Conservation (phyloP, 1,140 invertebrate genomes). For the Aradophagus sp. region DNA sequence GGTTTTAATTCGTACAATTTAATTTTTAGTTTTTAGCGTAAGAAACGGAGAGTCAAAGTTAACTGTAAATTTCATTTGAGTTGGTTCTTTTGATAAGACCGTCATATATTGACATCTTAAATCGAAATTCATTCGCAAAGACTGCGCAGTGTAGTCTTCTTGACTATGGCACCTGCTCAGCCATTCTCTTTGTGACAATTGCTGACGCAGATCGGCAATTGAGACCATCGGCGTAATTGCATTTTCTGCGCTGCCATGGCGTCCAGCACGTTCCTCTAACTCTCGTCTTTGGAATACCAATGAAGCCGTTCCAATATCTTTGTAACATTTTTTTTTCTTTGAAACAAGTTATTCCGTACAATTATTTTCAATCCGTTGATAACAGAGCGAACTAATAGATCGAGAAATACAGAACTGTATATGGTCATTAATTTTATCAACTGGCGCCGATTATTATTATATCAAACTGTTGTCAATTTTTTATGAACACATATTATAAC, state of each 20-base stretch:
- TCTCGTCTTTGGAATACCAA: slow-evolving; percentile 62
- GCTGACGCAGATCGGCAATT: slow-evolving; percentile 66
- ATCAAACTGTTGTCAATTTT: too few species aligned
- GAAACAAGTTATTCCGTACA: slow-evolving; percentile 11
- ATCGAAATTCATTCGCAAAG: slow-evolving; percentile 16
- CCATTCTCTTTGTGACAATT: slow-evolving; percentile 62
- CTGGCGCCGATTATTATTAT: too few species aligned
- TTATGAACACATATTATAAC: too few species aligned
- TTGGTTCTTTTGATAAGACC: slow-evolving; percentile 2
- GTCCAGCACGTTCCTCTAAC: slow-evolving; percentile 58
- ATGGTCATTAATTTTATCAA: too few species aligned
- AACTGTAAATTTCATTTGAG: too few species aligned
- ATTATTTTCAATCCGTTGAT: slow-evolving; percentile 2
- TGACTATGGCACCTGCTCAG: slow-evolving; percentile 20
- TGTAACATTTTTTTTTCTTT: slow-evolving; percentile 9
- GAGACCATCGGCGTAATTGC: slow-evolving; percentile 66
- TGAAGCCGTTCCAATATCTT: slow-evolving; percentile 47
- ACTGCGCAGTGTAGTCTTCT: slow-evolving; percentile 3
- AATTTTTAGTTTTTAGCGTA: too few species aligned
- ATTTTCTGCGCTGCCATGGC: slow-evolving; percentile 55
- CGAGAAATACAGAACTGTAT: too few species aligned
- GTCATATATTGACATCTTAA: slow-evolving; percentile 10
- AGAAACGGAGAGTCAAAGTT: too few species aligned
- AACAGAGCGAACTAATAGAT: slow-evolving; percentile 1
- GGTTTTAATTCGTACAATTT: too few species aligned